Evolutionary conservation across 2,888 invertebrate species (phyloP).

Genomic region (Diabrotica balteata): DNA sequence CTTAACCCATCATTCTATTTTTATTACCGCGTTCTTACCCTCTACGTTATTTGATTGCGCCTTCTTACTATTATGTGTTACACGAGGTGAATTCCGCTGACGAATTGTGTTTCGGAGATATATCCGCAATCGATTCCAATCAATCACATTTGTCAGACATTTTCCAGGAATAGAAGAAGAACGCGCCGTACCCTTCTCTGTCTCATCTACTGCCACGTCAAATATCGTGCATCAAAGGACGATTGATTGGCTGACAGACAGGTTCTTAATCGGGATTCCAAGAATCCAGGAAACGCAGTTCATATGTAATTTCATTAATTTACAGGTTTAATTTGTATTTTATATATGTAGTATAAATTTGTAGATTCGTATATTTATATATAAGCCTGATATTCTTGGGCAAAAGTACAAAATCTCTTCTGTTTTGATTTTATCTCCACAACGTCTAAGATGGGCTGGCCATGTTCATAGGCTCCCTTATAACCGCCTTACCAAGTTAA

Average conservation of each 20-base stretch:
- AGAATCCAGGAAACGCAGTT: conserved; percentile 13
- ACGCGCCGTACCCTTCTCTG: conserved; percentile 24
- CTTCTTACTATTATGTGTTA: background rate
- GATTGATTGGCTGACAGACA: conserved; percentile 57
- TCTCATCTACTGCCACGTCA: conserved; percentile 35
- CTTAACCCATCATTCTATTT: too few relatives aligned
- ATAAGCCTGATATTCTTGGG: too few relatives aligned
- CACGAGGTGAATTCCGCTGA: conserved; percentile 11
- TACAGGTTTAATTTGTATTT: too few relatives aligned
- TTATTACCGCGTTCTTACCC: too few relatives aligned
- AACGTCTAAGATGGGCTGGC: too few relatives aligned
- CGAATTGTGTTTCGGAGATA: conserved; percentile 44
- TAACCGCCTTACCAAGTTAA: too few relatives aligned
- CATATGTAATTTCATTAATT: background rate
- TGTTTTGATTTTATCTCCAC: too few relatives aligned
- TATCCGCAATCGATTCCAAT: conserved; percentile 55
- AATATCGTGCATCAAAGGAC: conserved; percentile 55
- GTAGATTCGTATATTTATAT: too few relatives aligned
- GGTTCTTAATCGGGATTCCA: background rate
- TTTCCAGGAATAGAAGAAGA: conserved; percentile 48
- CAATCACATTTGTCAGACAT: conserved; percentile 59
- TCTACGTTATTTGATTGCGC: too few relatives aligned
- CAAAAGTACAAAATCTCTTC: too few relatives aligned
- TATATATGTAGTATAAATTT: too few relatives aligned
- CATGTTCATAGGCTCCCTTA: too few relatives aligned